These are phyloP conservation scores for Nannoperca australis DNA, from an alignment of 2,797 vertebrate genomes.

Conservation along the genomic window DNA sequence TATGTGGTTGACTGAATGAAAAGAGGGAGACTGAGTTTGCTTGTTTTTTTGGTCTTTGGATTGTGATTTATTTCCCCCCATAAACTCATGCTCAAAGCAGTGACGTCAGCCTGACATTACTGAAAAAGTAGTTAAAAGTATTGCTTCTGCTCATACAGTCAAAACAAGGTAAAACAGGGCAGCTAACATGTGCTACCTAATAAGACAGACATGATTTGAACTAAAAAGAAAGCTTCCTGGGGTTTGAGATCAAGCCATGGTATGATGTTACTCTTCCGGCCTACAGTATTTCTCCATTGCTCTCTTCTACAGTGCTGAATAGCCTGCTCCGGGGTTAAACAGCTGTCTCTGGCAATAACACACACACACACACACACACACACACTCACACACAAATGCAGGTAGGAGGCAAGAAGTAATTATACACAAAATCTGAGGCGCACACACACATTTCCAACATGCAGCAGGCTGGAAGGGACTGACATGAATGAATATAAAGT, in stretches of 20 bases:
- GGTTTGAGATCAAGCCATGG: neutral
- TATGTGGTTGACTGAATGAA: no score
- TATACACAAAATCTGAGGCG: neutral
- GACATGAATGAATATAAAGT: constrained; percentile 44
- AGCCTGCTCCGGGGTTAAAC: constrained; percentile 50
- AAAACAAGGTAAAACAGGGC: neutral
- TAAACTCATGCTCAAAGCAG: no score
- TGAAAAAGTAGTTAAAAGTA: no score
- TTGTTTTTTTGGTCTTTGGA: no score
- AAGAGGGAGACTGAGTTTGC: no score
- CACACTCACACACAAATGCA: neutral
- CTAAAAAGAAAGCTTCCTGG: neutral
- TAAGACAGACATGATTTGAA: neutral
- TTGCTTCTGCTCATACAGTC: no score
- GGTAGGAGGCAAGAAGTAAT: constrained; percentile 7
- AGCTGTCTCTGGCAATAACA: constrained; percentile 22
- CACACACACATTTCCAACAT: neutral
- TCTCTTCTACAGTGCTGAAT: neutral
- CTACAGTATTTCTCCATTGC: neutral
- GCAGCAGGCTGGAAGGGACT: constrained; percentile 2
- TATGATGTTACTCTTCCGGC: neutral
- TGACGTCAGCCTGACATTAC: no score
- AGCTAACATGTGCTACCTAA: neutral
- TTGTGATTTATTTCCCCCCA: no score
- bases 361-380: constrained; percentile 15